Evolutionary conservation across 2,888 invertebrate genomes (phyloP), one percentile per base, ranked within the genome.

Genomic region (Cataglyphis cursor): DNA sequence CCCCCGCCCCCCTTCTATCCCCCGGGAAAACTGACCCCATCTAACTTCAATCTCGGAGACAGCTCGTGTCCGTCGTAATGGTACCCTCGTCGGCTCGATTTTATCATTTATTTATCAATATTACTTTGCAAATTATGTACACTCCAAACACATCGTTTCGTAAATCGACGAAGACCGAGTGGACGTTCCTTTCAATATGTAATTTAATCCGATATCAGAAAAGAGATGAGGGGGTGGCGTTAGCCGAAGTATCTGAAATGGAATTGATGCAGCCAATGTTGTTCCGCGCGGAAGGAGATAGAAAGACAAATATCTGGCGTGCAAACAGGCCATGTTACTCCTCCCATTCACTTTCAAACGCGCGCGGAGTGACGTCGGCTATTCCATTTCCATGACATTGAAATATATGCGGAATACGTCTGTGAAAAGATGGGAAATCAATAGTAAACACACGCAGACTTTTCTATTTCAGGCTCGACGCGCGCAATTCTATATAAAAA

Each of bases 21-120:
- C n/a, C 51, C 78, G 80, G 83, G 86, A 84, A 82, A 89, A 84
- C 81, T 75, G 88, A 89, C 81, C 81, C 88, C 82, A 89, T 89
- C 86, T 88, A 89, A 89, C 88, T 89, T 89, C 72, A 68, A 51
- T 18, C 73, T 48, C 65, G 61, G 44, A 48, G 85, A 65, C 66
- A 76, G 84, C 70, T 65, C 90, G 81, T 78, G 88, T 86, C 88
- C 86, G 86, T 86, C 88, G 87, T 86, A 80, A 44, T 10, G 44
- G 44, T 44, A 15, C 59, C 51, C 72, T 24, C 44, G 44, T 44
- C 73, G 74, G 35, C 73, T 54, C 35, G 31, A 73, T 80, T 80
- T 21, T 72, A 88, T 89, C 59, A 86, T 57, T 66, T 88, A 89
- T 89, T 89, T 88, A 89, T 83, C 80, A 66, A 31, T 48, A 73